A percentile compares a stretch with the other conserved stretches of the same genome.
phyloP scores from a whole-genome alignment of 2,797 vertebrate genomes.

The Crax fasciolata region DNA sequence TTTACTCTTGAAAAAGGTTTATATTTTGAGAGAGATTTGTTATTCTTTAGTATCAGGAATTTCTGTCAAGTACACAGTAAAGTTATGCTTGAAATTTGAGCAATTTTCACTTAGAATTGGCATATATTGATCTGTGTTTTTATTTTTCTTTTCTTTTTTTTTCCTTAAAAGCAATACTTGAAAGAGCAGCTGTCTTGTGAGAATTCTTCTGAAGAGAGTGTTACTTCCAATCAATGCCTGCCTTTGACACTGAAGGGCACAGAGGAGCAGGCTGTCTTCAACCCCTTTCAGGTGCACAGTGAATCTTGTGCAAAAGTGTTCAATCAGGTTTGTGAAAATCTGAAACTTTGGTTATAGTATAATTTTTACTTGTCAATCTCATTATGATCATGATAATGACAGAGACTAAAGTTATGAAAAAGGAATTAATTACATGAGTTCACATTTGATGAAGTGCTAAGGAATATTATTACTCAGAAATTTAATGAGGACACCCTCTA shows the following conservation, averaged over 20 bases:
- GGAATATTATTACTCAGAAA: not conserved
- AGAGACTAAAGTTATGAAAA: not conserved
- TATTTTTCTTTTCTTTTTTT: not conserved
- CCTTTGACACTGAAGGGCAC: constrained; percentile 74
- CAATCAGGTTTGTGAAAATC: constrained; percentile 88
- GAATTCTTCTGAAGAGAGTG: constrained; percentile 60
- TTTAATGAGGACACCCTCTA: not conserved
- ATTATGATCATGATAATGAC: not conserved
- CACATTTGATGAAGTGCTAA: constrained; percentile 4
- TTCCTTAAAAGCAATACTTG: constrained; percentile 87
- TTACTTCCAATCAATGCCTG: constrained; percentile 61
- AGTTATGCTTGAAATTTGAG: not conserved
- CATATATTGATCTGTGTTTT: not conserved
- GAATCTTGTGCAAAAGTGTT: constrained; percentile 85
- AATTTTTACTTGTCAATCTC: not conserved
- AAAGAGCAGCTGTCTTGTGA: constrained; percentile 83
- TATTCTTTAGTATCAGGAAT: not conserved
- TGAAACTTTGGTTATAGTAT: not conserved
- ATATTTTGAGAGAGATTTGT: not conserved
- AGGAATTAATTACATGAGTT: not conserved
- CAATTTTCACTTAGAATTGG: constrained; percentile 16
- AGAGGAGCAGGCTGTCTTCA: constrained; percentile 81
- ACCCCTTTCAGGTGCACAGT: constrained; percentile 88
- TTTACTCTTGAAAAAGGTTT: not conserved
- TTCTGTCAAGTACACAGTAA: not conserved